Base-by-base conservation (phyloP, 2,888 invertebrate species). In the Stenichneumon culpator region DNA sequence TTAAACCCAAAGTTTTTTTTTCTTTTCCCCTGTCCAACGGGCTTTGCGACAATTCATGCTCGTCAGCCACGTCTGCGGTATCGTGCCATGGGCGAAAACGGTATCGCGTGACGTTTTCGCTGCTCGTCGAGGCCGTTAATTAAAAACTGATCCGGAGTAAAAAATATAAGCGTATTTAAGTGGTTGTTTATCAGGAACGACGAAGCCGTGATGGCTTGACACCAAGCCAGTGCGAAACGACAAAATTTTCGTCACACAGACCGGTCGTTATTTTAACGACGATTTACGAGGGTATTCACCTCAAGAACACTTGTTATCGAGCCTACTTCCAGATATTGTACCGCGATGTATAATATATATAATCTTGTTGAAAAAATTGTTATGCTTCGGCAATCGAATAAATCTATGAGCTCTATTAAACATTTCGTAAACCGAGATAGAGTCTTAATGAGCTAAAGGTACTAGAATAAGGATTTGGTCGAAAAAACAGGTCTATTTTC, bases 81-180 rank as follows among this genome's bases (percentile, higher is more conserved):
- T 2, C 19, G 16, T 57, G 25, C 14, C 52, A n/a, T 79, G 54
- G 79, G 82, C 72, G 67, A 67, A 68, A 50, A 63, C 63, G 73
- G 57, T 78, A 73, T 85, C 65, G 74, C 65, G 63, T 50, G 39
- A 57, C 80, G 19, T 63, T 72, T 14, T 65, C 50, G 79, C 67
- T 70, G 47, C 72, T 77, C 36, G 54, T 28, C 28, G 28, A 73
- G 36, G 68, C 54, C 81, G 63, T 87, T 87, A 85, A 87, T 87
- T 85, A 87, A 85, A 86, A 81, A 87, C n/a, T 28, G 83, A 79
- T 78, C 60, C 19, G 47, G 78, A 28, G 16, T 22, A 57, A 57
- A 16, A 52, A 52, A 52, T 6, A n/a, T 50, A 73, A 69, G 68
- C 68, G 68, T 36, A 60, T 39, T 72, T 19, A 75, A 75, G 63